Conservation (phyloP, 2,113 vertebrate species). For the Numida meleagris region DNA sequence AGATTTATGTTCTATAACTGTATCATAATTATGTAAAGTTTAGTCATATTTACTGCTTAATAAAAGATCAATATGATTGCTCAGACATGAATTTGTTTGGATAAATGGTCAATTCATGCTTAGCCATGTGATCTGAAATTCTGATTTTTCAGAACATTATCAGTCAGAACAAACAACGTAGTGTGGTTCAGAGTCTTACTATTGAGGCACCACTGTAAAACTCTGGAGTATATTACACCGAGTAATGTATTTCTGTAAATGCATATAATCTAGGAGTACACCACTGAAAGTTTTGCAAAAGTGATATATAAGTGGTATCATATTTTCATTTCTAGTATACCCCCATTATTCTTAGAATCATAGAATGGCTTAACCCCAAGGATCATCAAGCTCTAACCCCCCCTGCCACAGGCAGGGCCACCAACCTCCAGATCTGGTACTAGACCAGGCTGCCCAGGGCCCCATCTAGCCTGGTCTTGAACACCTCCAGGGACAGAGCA, state of each 20-base stretch:
- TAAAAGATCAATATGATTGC: neutral
- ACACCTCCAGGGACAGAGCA: no score
- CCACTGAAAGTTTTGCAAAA: neutral
- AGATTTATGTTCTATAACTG: neutral
- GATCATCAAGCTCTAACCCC: no score
- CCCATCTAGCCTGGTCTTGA: no score
- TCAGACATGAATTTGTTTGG: neutral
- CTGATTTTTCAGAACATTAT: neutral
- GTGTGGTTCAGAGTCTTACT: neutral
- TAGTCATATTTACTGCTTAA: neutral
- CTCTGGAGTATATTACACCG: neutral
- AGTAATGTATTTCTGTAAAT: neutral
- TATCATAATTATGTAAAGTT: neutral
- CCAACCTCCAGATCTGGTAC: no score
- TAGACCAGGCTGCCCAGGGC: no score
- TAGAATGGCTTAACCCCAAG: no score
- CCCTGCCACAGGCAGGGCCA: no score
- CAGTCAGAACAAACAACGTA: neutral
- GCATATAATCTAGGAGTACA: neutral
- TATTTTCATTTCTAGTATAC: neutral
- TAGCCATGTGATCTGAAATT: neutral
- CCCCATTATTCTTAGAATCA: fast-evolving
- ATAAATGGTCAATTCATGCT: neutral
- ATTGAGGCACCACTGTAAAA: neutral
- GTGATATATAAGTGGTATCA: no score